phyloP scores from a whole-genome alignment of 2,888 invertebrate genomes.

The Caenorhabditis sp. region DNA sequence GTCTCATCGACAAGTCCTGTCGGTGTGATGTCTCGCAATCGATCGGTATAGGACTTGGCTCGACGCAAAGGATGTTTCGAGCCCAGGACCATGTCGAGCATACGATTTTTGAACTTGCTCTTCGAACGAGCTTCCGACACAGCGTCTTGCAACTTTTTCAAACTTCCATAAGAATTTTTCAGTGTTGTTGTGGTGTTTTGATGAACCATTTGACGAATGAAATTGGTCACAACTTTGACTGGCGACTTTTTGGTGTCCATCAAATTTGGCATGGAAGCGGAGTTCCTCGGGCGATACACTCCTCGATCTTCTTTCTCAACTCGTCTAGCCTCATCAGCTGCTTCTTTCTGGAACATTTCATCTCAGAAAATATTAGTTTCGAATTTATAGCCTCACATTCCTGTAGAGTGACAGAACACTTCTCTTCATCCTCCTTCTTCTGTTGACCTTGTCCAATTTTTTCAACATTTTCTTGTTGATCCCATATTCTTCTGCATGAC shows the following conservation, averaged over 20 bases:
- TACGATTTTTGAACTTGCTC: conserved; percentile 45
- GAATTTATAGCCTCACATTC: conserved; percentile 18
- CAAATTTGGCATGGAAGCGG: conserved; percentile 18
- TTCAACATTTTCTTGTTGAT: conserved; percentile 13
- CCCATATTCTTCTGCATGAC: conserved; percentile 6
- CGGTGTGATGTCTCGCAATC: conserved; percentile 44
- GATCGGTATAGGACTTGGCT: conserved; percentile 25
- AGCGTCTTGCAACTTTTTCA: conserved; percentile 41
- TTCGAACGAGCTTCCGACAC: conserved; percentile 32
- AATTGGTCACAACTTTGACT: conserved; percentile 19
- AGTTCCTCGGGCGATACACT: conserved; percentile 21
- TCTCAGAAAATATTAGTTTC: background rate
- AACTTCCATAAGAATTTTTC: conserved; percentile 14
- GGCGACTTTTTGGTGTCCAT: conserved; percentile 25
- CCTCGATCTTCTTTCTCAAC: conserved; percentile 24
- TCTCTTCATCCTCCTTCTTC: conserved; percentile 27
- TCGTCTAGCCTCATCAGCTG: conserved; percentile 31
- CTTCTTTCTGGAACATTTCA: conserved; percentile 36
- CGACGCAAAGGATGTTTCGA: conserved; percentile 48
- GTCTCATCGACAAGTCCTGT: conserved; percentile 37
- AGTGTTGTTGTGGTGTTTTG: conserved; percentile 10
- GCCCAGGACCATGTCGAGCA: conserved; percentile 60
- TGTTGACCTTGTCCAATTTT: conserved; percentile 16
- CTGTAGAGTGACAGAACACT: conserved; percentile 45
- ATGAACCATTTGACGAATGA: conserved; percentile 19